These are phyloP conservation scores for Hyalella azteca DNA, from an alignment of 2,888 invertebrate species.

Conservation along the genomic window DNA sequence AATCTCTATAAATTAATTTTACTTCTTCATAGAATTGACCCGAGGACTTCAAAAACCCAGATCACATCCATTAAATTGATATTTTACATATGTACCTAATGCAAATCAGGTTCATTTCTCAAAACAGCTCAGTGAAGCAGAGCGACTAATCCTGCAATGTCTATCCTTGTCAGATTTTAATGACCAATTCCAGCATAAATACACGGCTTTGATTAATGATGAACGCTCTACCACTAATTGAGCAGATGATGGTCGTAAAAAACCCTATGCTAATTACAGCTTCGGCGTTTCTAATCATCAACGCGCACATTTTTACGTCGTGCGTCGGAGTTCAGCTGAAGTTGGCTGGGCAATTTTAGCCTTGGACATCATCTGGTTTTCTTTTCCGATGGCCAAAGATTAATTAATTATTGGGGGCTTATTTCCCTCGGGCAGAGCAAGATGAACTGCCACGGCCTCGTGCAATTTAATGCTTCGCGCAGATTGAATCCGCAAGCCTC, in stretches of 20 bases:
- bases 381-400: constrained; percentile 27
- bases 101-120: no score
- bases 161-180: no score
- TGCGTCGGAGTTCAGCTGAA: not conserved
- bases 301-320: not conserved
- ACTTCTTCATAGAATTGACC: no score
- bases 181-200: no score
- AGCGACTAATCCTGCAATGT: no score
- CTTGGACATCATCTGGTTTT: constrained; percentile 24
- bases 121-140: no score
- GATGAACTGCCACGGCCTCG: not conserved
- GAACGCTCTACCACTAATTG: not conserved
- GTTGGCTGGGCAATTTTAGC: constrained; percentile 19
- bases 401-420: constrained; percentile 20
- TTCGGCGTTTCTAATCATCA: constrained; percentile 16
- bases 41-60: no score
- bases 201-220: not conserved
- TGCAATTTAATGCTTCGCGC: not conserved
- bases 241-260: not conserved
- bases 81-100: no score
- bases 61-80: no score
- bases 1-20: no score
- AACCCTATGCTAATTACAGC: not conserved
- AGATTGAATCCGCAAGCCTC: not conserved
- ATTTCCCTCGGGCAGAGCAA: not conserved